These are phyloP conservation scores for Astyanax mexicanus DNA, from an alignment of 2,797 vertebrate genomes.

Conservation along the genomic window DNA sequence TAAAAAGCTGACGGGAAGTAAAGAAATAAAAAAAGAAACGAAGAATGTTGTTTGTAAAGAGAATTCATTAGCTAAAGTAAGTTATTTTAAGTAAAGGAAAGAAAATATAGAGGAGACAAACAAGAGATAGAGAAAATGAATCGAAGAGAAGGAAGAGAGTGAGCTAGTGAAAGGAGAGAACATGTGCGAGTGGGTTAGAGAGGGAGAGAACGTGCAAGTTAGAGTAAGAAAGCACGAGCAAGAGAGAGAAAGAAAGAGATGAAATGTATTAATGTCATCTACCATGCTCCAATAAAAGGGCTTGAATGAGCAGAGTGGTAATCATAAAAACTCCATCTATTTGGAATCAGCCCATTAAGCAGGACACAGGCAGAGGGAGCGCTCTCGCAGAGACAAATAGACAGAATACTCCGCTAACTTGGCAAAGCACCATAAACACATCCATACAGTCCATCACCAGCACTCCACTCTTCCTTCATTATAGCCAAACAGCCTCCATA, in stretches of 20 bases:
- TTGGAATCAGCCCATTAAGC: constrained; percentile 63
- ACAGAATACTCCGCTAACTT: constrained; percentile 51
- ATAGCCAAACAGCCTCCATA: constrained; percentile 19
- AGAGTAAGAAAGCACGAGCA: constrained; percentile 44
- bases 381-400: constrained; percentile 27
- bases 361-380: constrained; percentile 48
- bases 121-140: neutral
- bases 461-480: constrained; percentile 35
- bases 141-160: constrained; percentile 8
- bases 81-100: neutral
- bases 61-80: no score
- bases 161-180: constrained; percentile 14
- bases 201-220: constrained; percentile 40
- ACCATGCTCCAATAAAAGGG: constrained; percentile 55
- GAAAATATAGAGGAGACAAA: neutral
- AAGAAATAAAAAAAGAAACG: constrained; percentile 53
- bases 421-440: constrained; percentile 44
- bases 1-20: neutral
- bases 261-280: constrained; percentile 54
- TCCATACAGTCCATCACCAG: constrained; percentile 33
- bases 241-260: constrained; percentile 24
- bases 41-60: no score
- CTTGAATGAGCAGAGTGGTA: constrained; percentile 53
- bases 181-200: constrained; percentile 48
- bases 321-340: constrained; percentile 60